These are phyloP conservation scores for Dolichallabes microphthalmus DNA, from an alignment of 2,113 vertebrate species.

Conservation along the genomic window DNA sequence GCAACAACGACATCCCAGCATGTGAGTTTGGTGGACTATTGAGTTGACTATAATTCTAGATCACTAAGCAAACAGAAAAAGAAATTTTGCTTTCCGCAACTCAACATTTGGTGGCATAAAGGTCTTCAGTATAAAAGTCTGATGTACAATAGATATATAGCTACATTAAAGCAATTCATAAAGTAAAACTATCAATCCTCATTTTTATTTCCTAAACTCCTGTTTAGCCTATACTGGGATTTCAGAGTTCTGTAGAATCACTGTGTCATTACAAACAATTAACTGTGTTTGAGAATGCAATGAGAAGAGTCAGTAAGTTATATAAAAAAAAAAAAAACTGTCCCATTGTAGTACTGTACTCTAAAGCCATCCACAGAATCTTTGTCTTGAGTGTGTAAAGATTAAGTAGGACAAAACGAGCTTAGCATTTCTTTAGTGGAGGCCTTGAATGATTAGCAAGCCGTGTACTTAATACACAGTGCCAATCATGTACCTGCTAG, in stretches of 20 bases:
- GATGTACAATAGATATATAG: background rate
- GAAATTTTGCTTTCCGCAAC: background rate
- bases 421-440: background rate
- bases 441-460: background rate
- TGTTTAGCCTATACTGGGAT: background rate
- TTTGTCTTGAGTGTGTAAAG: background rate
- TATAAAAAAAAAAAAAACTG: background rate
- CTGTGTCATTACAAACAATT: background rate
- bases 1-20: conserved; percentile 31
- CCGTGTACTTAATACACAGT: background rate
- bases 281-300: background rate
- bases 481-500: background rate
- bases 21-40: background rate
- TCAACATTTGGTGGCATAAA: background rate
- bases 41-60: conserved; percentile 16
- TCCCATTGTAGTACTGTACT: background rate
- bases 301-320: background rate
- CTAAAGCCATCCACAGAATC: background rate
- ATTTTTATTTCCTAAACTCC: background rate
- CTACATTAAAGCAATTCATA: background rate
- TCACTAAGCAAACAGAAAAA: conserved; percentile 4
- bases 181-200: background rate
- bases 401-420: background rate
- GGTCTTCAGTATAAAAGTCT: background rate
- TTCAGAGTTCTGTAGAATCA: background rate